phyloP scores from a whole-genome alignment of 2,888 invertebrate genomes.

The Drosophila nr. fundita region DNA sequence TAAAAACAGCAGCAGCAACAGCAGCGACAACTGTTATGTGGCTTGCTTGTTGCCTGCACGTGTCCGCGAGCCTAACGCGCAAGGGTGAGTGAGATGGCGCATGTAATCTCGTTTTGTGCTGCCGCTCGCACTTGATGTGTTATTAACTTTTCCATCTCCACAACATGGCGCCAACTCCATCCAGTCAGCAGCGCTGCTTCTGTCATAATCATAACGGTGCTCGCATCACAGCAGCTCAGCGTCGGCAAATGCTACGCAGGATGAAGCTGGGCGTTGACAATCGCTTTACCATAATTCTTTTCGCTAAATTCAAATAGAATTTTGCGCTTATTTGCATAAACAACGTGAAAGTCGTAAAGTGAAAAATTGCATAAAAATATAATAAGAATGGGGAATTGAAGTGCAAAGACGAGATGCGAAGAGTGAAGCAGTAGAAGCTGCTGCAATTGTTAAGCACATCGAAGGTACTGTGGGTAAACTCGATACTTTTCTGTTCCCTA shows the following conservation, averaged over 20 bases:
- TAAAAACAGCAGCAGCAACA: conserved; percentile 60
- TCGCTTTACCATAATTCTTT: conserved; percentile 74
- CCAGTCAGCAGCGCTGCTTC: conserved; percentile 12
- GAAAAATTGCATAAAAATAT: conserved; percentile 73
- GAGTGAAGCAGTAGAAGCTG: conserved; percentile 29
- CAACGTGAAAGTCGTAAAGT: conserved; percentile 76
- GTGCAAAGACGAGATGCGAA: conserved; percentile 35
- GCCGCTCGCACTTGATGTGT: conserved; percentile 46
- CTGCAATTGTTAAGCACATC: conserved; percentile 50
- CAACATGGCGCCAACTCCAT: conserved; percentile 58
- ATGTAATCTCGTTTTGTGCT: not conserved
- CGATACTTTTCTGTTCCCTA: not conserved
- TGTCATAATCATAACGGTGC: conserved; percentile 71
- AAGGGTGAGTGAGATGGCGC: conserved; percentile 14
- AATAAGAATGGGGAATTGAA: conserved; percentile 57
- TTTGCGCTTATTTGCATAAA: conserved; percentile 80
- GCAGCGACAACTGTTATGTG: conserved; percentile 62
- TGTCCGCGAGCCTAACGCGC: conserved; percentile 34
- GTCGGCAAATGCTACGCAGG: conserved; percentile 9
- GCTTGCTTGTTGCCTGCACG: conserved; percentile 70
- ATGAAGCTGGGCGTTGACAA: conserved; percentile 67
- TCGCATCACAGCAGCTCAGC: conserved; percentile 26
- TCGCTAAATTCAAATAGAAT: conserved; percentile 73
- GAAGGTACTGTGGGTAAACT: conserved; percentile 41
- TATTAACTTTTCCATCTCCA: conserved; percentile 52